Conservation (phyloP, 2,797 vertebrate species). For the Macropus fuliginosus region DNA sequence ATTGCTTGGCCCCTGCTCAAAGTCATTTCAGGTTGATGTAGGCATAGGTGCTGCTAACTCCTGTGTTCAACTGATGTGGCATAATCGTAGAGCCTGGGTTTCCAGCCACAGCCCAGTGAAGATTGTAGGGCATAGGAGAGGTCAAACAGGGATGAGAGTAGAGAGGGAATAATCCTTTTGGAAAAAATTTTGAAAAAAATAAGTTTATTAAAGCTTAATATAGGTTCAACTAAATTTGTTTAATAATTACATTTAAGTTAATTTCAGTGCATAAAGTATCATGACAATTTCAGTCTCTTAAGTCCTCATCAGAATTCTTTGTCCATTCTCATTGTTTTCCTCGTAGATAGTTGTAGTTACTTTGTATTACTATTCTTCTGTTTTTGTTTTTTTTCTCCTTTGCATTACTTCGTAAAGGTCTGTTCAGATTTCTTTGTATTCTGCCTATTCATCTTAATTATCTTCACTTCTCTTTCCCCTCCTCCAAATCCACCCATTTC, state of each 20-base stretch:
- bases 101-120: neutral
- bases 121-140: neutral
- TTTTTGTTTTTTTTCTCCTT: slow-evolving; percentile 8
- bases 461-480: neutral
- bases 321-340: neutral
- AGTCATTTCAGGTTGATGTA: neutral
- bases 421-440: slow-evolving; percentile 16
- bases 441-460: slow-evolving; percentile 14
- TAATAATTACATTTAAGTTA: neutral
- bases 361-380: neutral
- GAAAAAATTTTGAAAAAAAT: neutral
- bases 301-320: neutral
- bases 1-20: neutral
- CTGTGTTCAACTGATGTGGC: neutral
- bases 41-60: neutral
- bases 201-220: neutral
- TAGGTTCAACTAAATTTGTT: neutral
- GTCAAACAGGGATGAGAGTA: neutral
- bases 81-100: neutral
- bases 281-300: neutral
- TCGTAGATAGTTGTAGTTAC: neutral
- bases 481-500: neutral
- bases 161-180: neutral
- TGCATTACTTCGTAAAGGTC: slow-evolving; percentile 13
- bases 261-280: neutral